A percentile compares a stretch with the other conserved stretches of the same genome.
Conservation (phyloP, 2,888 invertebrate genomes). For the Sarcophaga caerulescens region DNA sequence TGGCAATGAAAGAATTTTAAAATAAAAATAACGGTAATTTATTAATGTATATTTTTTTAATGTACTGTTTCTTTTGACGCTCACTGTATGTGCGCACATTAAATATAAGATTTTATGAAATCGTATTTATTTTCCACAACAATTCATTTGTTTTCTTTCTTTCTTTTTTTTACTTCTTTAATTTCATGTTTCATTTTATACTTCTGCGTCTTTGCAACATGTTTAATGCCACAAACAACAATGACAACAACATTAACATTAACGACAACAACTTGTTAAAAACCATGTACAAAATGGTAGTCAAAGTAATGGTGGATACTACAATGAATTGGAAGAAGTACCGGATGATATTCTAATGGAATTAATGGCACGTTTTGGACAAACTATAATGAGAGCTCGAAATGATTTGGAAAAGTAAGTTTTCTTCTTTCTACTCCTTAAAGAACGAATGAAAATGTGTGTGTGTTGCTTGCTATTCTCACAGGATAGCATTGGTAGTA, state of each 20-base stretch:
- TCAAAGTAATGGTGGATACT: slow-evolving; percentile 80
- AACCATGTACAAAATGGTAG: slow-evolving; percentile 67
- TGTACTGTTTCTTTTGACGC: too few species aligned
- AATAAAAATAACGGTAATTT: too few species aligned
- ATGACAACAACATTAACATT: not conserved
- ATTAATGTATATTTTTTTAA: too few species aligned
- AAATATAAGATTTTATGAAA: slow-evolving; percentile 69
- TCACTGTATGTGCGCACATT: not conserved
- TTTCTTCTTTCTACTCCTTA: not conserved
- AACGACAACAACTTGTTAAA: slow-evolving; percentile 21
- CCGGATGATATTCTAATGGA: slow-evolving; percentile 89
- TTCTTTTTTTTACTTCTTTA: slow-evolving; percentile 14
- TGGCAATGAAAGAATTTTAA: too few species aligned
- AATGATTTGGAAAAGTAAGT: slow-evolving; percentile 91
- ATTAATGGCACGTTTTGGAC: slow-evolving; percentile 88
- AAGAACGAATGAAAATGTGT: not conserved
- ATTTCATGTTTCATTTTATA: not conserved
- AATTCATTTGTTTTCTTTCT: slow-evolving; percentile 66
- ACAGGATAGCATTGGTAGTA: too few species aligned
- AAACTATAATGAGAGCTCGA: slow-evolving; percentile 88
- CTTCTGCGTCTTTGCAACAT: slow-evolving; percentile 6
- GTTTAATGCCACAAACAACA: not conserved
- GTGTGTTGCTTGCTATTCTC: not conserved
- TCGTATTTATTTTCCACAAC: slow-evolving; percentile 72
- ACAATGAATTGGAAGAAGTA: slow-evolving; percentile 86